These are phyloP conservation scores for Eupithecia pulchellata DNA, from an alignment of 2,888 invertebrate species.

Conservation along the genomic window DNA sequence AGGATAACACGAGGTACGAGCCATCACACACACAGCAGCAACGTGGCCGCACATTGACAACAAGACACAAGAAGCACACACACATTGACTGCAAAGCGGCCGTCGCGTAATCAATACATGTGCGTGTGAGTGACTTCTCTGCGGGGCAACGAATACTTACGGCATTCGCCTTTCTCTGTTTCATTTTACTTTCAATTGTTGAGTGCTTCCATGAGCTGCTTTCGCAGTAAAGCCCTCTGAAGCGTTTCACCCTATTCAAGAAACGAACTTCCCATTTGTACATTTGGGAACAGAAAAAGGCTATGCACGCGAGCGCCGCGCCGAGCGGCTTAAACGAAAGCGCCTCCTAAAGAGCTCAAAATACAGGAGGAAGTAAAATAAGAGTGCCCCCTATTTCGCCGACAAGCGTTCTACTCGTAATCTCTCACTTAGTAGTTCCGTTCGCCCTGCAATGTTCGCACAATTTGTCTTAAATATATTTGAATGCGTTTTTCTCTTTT, in stretches of 20 bases:
- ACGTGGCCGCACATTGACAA: slow-evolving; percentile 67
- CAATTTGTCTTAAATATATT: slow-evolving; percentile 86
- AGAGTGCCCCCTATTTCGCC: slow-evolving; percentile 75
- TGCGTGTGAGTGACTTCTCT: slow-evolving; percentile 87
- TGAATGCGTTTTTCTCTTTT: slow-evolving; percentile 87
- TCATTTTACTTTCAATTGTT: slow-evolving; percentile 36
- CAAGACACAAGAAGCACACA: slow-evolving; percentile 75
- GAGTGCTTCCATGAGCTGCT: slow-evolving; percentile 42
- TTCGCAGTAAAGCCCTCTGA: slow-evolving; percentile 42
- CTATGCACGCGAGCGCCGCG: slow-evolving; percentile 73
- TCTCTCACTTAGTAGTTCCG: slow-evolving; percentile 86
- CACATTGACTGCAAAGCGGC: slow-evolving; percentile 68
- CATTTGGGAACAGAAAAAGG: slow-evolving; percentile 72
- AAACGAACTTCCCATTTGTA: slow-evolving; percentile 63
- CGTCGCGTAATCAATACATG: slow-evolving; percentile 88
- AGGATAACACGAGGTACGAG: slow-evolving; percentile 79
- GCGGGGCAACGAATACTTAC: slow-evolving; percentile 56
- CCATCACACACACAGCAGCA: slow-evolving; percentile 70
- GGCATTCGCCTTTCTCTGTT: slow-evolving; percentile 67
- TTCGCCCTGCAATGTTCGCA: slow-evolving; percentile 86
- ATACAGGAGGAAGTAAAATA: slow-evolving; percentile 80
- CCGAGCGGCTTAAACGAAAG: slow-evolving; percentile 79
- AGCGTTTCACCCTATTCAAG: slow-evolving; percentile 54
- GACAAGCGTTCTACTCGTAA: slow-evolving; percentile 84
- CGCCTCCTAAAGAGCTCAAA: slow-evolving; percentile 79